These are phyloP conservation scores for Phrynocephalus vlangalii DNA, from an alignment of 2,797 vertebrate genomes.

Conservation along the genomic window DNA sequence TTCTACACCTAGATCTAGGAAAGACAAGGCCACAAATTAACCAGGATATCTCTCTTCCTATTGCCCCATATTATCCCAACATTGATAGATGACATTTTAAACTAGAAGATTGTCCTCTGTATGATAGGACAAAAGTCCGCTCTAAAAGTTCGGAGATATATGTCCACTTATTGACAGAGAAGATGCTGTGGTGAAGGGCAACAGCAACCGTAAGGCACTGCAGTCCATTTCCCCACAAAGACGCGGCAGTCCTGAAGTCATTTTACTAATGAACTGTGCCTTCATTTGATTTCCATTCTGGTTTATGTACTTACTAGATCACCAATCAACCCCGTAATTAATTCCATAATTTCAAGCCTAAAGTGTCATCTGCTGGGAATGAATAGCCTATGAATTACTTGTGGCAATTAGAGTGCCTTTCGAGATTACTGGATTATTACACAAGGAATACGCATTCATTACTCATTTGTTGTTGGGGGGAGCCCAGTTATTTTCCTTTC, in stretches of 20 bases:
- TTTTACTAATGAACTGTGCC: not conserved
- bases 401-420: not conserved
- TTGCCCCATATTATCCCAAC: no score
- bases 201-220: not conserved
- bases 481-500: not conserved
- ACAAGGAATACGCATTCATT: not conserved
- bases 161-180: not conserved
- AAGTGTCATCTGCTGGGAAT: not conserved
- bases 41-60: no score
- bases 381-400: slow-evolving; percentile 16
- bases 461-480: not conserved
- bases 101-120: not conserved
- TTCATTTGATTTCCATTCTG: slow-evolving; percentile 10
- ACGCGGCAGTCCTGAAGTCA: not conserved
- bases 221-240: not conserved
- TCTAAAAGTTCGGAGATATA: not conserved
- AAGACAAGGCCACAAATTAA: no score
- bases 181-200: not conserved
- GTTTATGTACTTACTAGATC: slow-evolving; percentile 12
- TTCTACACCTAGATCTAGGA: no score
- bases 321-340: slow-evolving; percentile 3
- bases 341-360: slow-evolving; percentile 10
- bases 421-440: slow-evolving; percentile 1
- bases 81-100: not conserved
- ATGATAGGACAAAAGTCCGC: not conserved